A percentile compares a stretch with the other conserved stretches of the same genome.
Conservation (phyloP, 2,888 invertebrate species). For the Aporophyla nigra region DNA sequence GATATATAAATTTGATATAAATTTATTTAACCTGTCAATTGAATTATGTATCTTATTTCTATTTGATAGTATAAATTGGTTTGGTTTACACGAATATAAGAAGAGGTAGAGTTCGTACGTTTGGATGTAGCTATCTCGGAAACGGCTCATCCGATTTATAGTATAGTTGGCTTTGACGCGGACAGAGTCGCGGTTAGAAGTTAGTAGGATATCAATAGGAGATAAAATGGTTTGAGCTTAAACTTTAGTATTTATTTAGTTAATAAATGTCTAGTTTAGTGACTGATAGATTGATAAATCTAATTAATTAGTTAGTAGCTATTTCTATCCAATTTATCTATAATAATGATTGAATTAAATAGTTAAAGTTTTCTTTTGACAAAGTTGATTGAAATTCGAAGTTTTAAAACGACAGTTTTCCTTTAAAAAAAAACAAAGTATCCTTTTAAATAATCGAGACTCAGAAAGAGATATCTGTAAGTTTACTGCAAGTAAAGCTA, state of each 20-base stretch:
- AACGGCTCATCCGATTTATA: not conserved
- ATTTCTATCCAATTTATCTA: not conserved
- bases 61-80: not conserved
- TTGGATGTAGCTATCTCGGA: not conserved
- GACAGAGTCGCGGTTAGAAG: not conserved
- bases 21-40: constrained; percentile 12
- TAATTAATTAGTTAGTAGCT: not conserved
- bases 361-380: too few species aligned
- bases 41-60: not conserved
- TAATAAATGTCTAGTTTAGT: not conserved
- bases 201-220: not conserved
- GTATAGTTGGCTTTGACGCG: not conserved
- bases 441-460: not conserved
- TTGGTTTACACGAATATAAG: not conserved
- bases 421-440: not conserved
- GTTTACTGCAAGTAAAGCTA: not conserved
- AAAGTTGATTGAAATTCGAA: not conserved
- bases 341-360: not conserved
- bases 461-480: not conserved
- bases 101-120: not conserved
- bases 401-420: not conserved
- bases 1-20: constrained; percentile 16
- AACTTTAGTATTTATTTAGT: not conserved
- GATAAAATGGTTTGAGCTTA: too few species aligned
- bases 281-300: not conserved